A percentile compares a stretch with the other conserved stretches of the same genome.
phyloP scores from a whole-genome alignment of 2,113 vertebrate species.

The Sinocyclocheilus rhinocerous region DNA sequence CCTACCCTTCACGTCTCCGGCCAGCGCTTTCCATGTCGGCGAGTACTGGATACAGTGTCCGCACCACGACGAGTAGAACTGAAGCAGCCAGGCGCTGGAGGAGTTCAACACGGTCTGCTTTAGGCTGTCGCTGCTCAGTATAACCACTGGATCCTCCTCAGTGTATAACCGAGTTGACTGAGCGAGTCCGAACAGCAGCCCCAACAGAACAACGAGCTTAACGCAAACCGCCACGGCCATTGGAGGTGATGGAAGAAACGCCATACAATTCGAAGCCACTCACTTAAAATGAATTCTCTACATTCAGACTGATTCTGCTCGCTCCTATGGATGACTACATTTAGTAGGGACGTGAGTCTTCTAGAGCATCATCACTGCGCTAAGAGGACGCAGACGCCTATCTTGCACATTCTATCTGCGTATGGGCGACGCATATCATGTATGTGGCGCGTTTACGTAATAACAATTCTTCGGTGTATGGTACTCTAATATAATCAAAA shows the following conservation, averaged over 20 bases:
- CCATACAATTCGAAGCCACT: neutral
- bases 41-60: slow-evolving; percentile 94
- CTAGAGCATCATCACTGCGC: slow-evolving; percentile 20
- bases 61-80: slow-evolving; percentile 96
- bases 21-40: slow-evolving; percentile 88
- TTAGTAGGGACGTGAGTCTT: slow-evolving; percentile 18
- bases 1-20: slow-evolving; percentile 88
- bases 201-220: slow-evolving; percentile 43
- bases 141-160: slow-evolving; percentile 81
- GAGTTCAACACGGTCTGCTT: slow-evolving; percentile 79
- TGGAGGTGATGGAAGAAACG: slow-evolving; percentile 15
- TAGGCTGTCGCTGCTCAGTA: slow-evolving; percentile 79
- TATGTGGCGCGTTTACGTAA: neutral
- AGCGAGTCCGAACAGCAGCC: slow-evolving; percentile 47
- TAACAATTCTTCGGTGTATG: neutral
- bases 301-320: slow-evolving; percentile 1
- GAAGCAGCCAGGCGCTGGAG: slow-evolving; percentile 88
- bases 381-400: slow-evolving; percentile 1
- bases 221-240: slow-evolving; percentile 30
- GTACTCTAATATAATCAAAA: neutral
- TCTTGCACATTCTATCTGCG: slow-evolving; percentile 1
- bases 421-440: neutral
- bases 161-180: slow-evolving; percentile 77
- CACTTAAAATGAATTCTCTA: slow-evolving; percentile 1
- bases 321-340: slow-evolving; percentile 5